These are phyloP conservation scores for Musca vetustissima DNA, from an alignment of 1,140 invertebrate species.

Conservation along the genomic window DNA sequence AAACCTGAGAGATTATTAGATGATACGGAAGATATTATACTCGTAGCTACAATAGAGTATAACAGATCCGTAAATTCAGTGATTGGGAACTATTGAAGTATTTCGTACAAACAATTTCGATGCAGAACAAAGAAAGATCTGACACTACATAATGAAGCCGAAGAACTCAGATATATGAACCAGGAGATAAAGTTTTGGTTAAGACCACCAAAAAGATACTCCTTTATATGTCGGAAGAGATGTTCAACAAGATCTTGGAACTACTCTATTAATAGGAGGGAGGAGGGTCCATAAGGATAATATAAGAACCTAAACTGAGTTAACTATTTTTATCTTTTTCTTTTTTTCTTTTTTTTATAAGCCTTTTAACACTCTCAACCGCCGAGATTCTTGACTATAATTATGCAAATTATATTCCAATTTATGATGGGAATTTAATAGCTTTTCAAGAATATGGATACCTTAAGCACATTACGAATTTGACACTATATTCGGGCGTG, in stretches of 20 bases:
- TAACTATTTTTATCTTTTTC: conserved; percentile 4
- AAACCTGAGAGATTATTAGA: conserved; percentile 1
- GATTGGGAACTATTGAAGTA: no score
- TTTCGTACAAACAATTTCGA: no score
- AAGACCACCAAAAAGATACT: conserved; percentile 12
- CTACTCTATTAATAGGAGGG: no score
- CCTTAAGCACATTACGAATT: background rate
- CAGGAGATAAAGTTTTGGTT: background rate
- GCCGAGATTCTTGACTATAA: background rate
- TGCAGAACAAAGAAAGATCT: no score
- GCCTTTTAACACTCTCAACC: background rate
- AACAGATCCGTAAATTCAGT: background rate
- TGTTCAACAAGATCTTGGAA: no score
- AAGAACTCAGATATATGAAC: background rate
- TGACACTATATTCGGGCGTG: background rate
- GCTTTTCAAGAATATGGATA: background rate
- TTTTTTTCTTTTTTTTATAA: background rate
- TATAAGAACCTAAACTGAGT: conserved; percentile 3
- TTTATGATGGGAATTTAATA: background rate
- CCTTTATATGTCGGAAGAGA: conserved; percentile 3
- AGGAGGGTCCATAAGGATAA: conserved; percentile 25
- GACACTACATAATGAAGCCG: background rate
- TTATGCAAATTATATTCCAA: background rate
- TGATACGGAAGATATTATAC: background rate
- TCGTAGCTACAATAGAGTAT: background rate